Conservation (phyloP, 2,113 vertebrate genomes). For the Scatophagus argus region DNA sequence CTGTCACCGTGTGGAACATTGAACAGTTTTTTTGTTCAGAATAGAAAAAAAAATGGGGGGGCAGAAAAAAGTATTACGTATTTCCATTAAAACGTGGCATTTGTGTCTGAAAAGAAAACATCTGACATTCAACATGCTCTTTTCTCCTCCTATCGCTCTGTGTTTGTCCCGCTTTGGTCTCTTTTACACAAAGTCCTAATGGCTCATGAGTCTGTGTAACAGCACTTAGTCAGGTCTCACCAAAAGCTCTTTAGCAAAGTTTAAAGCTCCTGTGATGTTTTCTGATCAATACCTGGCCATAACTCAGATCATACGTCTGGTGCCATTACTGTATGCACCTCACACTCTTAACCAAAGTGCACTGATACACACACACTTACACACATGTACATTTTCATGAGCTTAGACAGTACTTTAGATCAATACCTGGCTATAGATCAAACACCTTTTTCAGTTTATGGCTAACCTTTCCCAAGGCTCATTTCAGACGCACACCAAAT, state of each 20-base stretch:
- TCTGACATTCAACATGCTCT: not conserved
- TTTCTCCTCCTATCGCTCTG: slow-evolving; percentile 4
- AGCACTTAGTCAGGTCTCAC: slow-evolving; percentile 66
- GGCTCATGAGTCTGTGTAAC: slow-evolving; percentile 67
- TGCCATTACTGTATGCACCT: slow-evolving; percentile 61
- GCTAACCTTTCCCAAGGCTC: slow-evolving; percentile 70
- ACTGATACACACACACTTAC: slow-evolving; percentile 30
- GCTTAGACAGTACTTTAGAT: slow-evolving; percentile 77
- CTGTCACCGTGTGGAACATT: not conserved
- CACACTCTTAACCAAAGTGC: slow-evolving; percentile 48
- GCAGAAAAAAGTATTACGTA: not conserved
- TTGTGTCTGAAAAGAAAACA: slow-evolving; percentile 4
- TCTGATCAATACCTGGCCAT: slow-evolving; percentile 78
- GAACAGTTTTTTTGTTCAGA: no score
- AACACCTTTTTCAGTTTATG: slow-evolving; percentile 77
- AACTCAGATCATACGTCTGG: slow-evolving; percentile 74
- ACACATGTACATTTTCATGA: slow-evolving; percentile 69
- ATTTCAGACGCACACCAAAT: slow-evolving; percentile 65
- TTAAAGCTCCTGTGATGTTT: slow-evolving; percentile 73
- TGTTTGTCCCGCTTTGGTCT: slow-evolving; percentile 10
- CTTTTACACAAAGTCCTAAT: slow-evolving; percentile 60
- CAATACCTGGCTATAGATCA: slow-evolving; percentile 81
- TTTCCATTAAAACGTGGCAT: not conserved
- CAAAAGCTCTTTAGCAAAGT: slow-evolving; percentile 76
- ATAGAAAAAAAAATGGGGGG: no score